Evolutionary conservation across 1,140 invertebrate species (phyloP), one percentile per base, ranked within the genome.

Genomic region (Magallana ariakensis): DNA sequence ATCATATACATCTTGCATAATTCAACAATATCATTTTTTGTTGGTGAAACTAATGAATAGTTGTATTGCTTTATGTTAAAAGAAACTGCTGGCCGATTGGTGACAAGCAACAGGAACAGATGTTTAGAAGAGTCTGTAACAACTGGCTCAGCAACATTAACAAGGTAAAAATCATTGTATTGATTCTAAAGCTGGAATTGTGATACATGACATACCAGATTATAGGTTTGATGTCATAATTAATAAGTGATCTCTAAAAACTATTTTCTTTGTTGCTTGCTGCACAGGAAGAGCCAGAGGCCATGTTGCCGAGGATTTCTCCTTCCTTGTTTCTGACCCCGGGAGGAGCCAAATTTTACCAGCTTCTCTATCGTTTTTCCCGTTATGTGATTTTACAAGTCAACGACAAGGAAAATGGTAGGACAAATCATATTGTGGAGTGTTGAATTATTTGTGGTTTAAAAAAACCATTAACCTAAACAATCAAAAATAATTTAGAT

Each of bases 71-170:
- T 83, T 83, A n/a, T 88, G 66, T 66, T 85, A 75, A 56, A 87
- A 94, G 94, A 87, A 91, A 93, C 86, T 94, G 93, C 84, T 94
- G 93, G 93, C 93, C 93, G 58, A 90, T 94, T 13, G 66, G 86
- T 19, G 92, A 93, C 85, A 94, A 92, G 83, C 93, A 94, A 89
- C 83, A 89, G 66, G 93, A 94, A 85, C 90, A 92, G 57, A 83
- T 87, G 80, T 94, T 94, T 85, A 89, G 93, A 75, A 92, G 91
- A 87, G 89, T 89, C 9, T 93, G 92, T 80, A 91, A 89, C 58
- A 92, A 90, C 22, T 94, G 94, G 94, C 87, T 94, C 2, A 87
- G 87, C 83, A 91, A 93, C 62, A 94, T 94, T 88, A 88, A 92
- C 16, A 92, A 93, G 90, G 94, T 94, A 87, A 46, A 0, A 46